These are phyloP conservation scores for Cerceris rybyensis DNA, from an alignment of 2,888 invertebrate genomes.

Conservation along the genomic window DNA sequence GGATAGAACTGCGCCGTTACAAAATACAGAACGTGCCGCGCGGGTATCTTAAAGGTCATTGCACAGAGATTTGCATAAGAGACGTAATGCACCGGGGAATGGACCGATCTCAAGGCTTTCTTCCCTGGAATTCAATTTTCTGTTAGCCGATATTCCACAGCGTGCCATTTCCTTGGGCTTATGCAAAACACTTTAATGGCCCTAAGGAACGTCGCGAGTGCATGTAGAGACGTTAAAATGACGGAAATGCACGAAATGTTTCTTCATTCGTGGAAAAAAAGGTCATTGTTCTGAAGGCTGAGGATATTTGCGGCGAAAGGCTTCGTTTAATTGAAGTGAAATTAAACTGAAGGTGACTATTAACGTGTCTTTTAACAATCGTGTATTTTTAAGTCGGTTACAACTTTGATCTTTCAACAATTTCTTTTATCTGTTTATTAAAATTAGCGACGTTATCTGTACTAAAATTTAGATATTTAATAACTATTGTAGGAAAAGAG, in stretches of 20 bases:
- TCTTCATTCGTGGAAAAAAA: not conserved
- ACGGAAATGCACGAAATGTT: not conserved
- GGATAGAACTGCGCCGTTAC: not conserved
- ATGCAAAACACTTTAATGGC: conserved; percentile 54
- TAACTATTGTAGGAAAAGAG: too few relatives aligned
- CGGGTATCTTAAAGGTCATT: conserved; percentile 33
- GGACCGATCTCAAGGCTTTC: conserved; percentile 30
- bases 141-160: conserved; percentile 42
- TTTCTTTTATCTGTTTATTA: too few relatives aligned
- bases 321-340: too few relatives aligned
- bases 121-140: conserved; percentile 57
- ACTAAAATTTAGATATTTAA: too few relatives aligned
- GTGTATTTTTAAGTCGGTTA: too few relatives aligned
- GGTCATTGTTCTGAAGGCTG: not conserved
- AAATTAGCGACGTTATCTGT: too few relatives aligned
- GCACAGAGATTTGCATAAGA: conserved; percentile 53
- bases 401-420: too few relatives aligned
- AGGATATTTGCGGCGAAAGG: too few relatives aligned
- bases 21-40: conserved; percentile 13
- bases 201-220: conserved; percentile 7
- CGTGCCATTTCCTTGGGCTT: conserved; percentile 47
- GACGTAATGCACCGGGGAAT: conserved; percentile 29
- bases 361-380: too few relatives aligned
- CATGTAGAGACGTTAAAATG: conserved; percentile 14
- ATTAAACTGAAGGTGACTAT: too few relatives aligned